Conservation (phyloP, 2,113 vertebrate genomes). For the Hippocampus barbouri region DNA sequence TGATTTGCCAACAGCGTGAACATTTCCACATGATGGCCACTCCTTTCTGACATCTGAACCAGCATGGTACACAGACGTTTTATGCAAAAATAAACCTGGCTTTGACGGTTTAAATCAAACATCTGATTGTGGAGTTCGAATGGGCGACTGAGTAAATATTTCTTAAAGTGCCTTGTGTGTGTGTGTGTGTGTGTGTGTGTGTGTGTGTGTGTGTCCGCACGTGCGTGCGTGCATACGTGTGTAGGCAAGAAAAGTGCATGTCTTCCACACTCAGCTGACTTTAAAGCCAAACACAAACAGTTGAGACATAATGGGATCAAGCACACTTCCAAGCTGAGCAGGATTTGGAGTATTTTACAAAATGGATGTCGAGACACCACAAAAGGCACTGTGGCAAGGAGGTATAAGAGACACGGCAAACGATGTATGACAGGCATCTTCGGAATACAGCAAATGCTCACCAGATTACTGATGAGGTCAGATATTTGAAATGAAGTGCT, state of each 20-base stretch:
- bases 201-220: not conserved
- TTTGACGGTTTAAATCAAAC: slow-evolving; percentile 25
- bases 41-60: slow-evolving; percentile 46
- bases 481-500: slow-evolving; percentile 26
- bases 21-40: slow-evolving; percentile 66
- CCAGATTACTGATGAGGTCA: slow-evolving; percentile 21
- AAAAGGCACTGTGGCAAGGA: slow-evolving; percentile 27
- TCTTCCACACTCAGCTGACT: slow-evolving; percentile 7
- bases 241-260: not conserved
- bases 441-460: slow-evolving; percentile 22
- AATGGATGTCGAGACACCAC: slow-evolving; percentile 29
- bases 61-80: slow-evolving; percentile 30
- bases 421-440: slow-evolving; percentile 20
- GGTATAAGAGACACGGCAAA: slow-evolving; percentile 23
- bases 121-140: slow-evolving; percentile 18
- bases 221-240: slow-evolving; percentile 16
- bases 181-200: slow-evolving; percentile 17
- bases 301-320: slow-evolving; percentile 25
- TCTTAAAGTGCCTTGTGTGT: not conserved
- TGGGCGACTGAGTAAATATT: not conserved
- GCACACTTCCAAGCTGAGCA: slow-evolving; percentile 26
- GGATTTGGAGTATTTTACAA: slow-evolving; percentile 21
- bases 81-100: slow-evolving; percentile 28
- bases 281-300: slow-evolving; percentile 27
- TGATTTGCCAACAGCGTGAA: slow-evolving; percentile 67